phyloP scores from a whole-genome alignment of 2,797 vertebrate genomes.

The Neostethus bicornis region DNA sequence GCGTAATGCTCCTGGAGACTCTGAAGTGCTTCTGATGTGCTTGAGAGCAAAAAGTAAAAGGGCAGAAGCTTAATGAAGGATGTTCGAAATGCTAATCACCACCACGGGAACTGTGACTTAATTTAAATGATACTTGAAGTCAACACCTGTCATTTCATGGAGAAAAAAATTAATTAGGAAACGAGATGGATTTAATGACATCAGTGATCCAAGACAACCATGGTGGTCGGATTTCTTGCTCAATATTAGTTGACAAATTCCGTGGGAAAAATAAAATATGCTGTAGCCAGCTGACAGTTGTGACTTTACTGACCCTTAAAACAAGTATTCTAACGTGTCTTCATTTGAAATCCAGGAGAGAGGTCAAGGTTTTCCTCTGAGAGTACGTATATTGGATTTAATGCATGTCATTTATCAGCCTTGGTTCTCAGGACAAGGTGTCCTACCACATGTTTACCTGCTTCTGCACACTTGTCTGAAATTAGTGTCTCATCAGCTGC shows the following conservation, averaged over 20 bases:
- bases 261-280: slow-evolving; percentile 32
- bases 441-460: neutral
- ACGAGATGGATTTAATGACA: slow-evolving; percentile 4
- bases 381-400: slow-evolving; percentile 12
- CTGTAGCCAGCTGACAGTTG: slow-evolving; percentile 23
- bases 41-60: slow-evolving; percentile 25
- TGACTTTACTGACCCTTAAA: slow-evolving; percentile 20
- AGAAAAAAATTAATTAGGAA: slow-evolving; percentile 17
- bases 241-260: neutral
- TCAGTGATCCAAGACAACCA: neutral
- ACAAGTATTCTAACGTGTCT: slow-evolving; percentile 10
- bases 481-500: neutral
- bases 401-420: neutral
- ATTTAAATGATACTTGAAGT: slow-evolving; percentile 40
- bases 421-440: neutral
- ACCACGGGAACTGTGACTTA: slow-evolving; percentile 27
- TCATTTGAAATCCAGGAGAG: slow-evolving; percentile 29
- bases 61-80: slow-evolving; percentile 38
- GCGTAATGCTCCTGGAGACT: slow-evolving; percentile 6
- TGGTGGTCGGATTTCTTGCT: slow-evolving; percentile 8
- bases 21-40: slow-evolving; percentile 12
- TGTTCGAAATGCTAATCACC: slow-evolving; percentile 49
- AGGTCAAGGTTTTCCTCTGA: slow-evolving; percentile 33
- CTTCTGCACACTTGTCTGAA: neutral
- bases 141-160: slow-evolving; percentile 41